Conservation (phyloP, 92 coral and sea anemone genomes). For the Parazoanthus darwini region DNA sequence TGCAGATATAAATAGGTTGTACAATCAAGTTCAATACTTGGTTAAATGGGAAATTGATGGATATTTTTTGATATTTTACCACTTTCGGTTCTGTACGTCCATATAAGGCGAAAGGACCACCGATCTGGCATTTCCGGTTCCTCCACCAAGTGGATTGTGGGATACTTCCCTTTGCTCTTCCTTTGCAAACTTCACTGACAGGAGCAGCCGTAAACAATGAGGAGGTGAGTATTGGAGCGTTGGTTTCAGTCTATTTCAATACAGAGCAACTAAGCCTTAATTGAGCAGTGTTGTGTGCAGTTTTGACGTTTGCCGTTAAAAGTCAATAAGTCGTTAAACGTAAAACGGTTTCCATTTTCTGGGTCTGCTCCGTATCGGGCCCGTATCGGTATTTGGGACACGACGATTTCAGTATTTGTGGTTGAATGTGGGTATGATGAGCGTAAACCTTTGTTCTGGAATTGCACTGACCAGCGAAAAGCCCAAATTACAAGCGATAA, state of each 20-base stretch:
- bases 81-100: background rate
- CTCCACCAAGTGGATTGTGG: conserved; percentile 20
- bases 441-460: conserved; percentile 44
- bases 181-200: background rate
- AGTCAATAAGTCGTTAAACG: background rate
- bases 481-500: conserved; percentile 75
- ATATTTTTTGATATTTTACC: too few relatives aligned
- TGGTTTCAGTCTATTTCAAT: conserved; percentile 19
- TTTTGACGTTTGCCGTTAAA: background rate
- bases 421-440: background rate
- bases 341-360: too few relatives aligned
- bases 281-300: conserved; percentile 17
- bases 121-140: conserved; percentile 37
- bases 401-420: background rate
- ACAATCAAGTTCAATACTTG: too few relatives aligned
- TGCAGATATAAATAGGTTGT: too few relatives aligned
- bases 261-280: conserved; percentile 22
- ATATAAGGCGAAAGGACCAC: background rate
- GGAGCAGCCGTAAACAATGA: conserved; percentile 11
- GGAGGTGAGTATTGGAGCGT: conserved; percentile 8
- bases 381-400: conserved; percentile 13
- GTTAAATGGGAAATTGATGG: too few relatives aligned
- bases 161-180: conserved; percentile 36
- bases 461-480: conserved; percentile 41
- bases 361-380: background rate